Percentiles rank a stretch among this genome's conserved stretches.
Evolutionary conservation across 1,140 invertebrate genomes (phyloP).

Genomic region (Hycleus phaleratus): DNA sequence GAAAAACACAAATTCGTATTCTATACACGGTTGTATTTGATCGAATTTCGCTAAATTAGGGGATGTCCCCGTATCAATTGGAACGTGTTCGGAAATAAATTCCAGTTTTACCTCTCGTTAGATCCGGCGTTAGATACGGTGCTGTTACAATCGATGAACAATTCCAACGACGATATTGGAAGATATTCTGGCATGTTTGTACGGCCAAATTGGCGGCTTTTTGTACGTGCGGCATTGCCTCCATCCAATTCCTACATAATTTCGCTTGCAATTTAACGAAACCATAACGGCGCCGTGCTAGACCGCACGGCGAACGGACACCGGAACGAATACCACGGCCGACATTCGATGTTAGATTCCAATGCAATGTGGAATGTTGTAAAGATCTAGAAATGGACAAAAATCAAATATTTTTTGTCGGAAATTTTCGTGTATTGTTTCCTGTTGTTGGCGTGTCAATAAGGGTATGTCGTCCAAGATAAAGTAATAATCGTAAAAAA

Average conservation of each 20-base stretch:
- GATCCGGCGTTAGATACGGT: conserved; percentile 63
- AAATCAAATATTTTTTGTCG: too few relatives aligned
- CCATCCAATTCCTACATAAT: conserved; percentile 35
- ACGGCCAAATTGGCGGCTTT: conserved; percentile 60
- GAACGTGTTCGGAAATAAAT: not conserved
- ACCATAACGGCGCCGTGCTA: conserved; percentile 35
- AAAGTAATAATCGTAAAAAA: conserved; percentile 18
- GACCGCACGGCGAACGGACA: conserved; percentile 31
- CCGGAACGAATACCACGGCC: conserved; percentile 35
- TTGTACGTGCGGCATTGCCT: conserved; percentile 66
- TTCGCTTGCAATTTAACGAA: conserved; percentile 38
- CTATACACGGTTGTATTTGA: not conserved
- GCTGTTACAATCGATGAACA: conserved; percentile 69
- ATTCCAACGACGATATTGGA: conserved; percentile 72
- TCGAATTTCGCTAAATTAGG: not conserved
- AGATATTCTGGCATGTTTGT: conserved; percentile 63
- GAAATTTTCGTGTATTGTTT: too few relatives aligned
- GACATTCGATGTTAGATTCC: conserved; percentile 33
- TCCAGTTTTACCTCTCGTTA: conserved; percentile 57
- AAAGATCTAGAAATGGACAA: conserved; percentile 28
- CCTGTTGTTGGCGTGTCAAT: conserved; percentile 4
- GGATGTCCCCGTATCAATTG: not conserved
- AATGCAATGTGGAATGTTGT: conserved; percentile 37
- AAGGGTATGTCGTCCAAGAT: conserved; percentile 10
- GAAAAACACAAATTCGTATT: not conserved